Percentiles rank a stretch among this genome's conserved stretches.
Evolutionary conservation across 2,113 vertebrate genomes (phyloP).

Genomic region (Illadopsis cleaveri): DNA sequence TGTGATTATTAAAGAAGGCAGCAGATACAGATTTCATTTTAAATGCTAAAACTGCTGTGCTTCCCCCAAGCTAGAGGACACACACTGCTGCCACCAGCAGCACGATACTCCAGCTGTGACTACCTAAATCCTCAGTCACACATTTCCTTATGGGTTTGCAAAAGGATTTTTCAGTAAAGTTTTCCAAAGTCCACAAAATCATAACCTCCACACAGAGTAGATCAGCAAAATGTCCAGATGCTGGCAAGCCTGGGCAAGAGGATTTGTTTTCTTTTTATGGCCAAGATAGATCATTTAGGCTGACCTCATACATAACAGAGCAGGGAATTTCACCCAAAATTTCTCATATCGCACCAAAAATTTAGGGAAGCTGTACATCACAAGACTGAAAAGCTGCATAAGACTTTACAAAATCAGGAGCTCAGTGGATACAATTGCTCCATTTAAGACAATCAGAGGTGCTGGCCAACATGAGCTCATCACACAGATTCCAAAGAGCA

Average conservation of each 20-base stretch:
- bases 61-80: not conserved
- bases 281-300: slow-evolving; percentile 23
- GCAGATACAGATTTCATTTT: not conserved
- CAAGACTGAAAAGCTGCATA: not conserved
- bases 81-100: not conserved
- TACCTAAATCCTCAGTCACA: not conserved
- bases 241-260: not conserved
- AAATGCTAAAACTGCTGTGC: not conserved
- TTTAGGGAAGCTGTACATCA: slow-evolving; percentile 7
- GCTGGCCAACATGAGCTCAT: slow-evolving; percentile 29
- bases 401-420: not conserved
- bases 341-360: slow-evolving; percentile 17
- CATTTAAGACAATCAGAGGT: not conserved
- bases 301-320: slow-evolving; percentile 41
- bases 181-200: slow-evolving; percentile 35
- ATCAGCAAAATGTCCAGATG: slow-evolving; percentile 1
- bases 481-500: not conserved
- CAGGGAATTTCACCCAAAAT: slow-evolving; percentile 18
- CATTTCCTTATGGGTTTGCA: not conserved
- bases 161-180: slow-evolving; percentile 34
- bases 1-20: not conserved
- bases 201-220: accelerated
- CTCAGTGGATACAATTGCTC: slow-evolving; percentile 8
- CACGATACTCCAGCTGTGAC: not conserved
- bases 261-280: slow-evolving; percentile 35